Evolutionary conservation across 2,888 invertebrate species (phyloP).

Genomic region (Rhamnusium bicolor): DNA sequence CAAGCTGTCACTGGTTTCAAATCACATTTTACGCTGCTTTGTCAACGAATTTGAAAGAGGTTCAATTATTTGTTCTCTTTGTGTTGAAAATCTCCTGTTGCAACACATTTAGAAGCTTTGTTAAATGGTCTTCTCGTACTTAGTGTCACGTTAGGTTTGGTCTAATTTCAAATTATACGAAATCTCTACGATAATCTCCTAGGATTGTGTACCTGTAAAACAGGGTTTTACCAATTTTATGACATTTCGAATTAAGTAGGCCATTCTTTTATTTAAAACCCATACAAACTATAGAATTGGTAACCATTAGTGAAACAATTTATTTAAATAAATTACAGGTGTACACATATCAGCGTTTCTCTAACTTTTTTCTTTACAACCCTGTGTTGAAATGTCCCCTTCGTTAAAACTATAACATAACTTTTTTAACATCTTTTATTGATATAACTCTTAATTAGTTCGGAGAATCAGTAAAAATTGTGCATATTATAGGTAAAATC

Average conservation of each 20-base stretch:
- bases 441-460: no score
- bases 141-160: not conserved
- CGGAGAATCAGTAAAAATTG: no score
- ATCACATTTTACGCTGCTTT: slow-evolving; percentile 19
- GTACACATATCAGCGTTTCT: no score
- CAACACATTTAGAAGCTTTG: slow-evolving; percentile 12
- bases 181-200: not conserved
- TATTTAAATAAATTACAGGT: no score
- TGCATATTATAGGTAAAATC: no score
- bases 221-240: not conserved
- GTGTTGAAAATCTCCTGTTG: not conserved
- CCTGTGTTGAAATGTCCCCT: no score
- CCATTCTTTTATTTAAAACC: not conserved
- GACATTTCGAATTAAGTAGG: not conserved
- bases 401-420: no score
- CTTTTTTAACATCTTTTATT: no score
- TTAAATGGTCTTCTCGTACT: not conserved
- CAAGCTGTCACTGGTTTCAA: slow-evolving; percentile 18
- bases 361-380: no score
- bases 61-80: slow-evolving; percentile 2
- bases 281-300: no score
- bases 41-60: slow-evolving; percentile 19
- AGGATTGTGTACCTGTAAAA: not conserved
- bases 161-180: not conserved
- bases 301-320: no score